Evolutionary conservation across 2,113 vertebrate genomes (phyloP).

Genomic region (Eonycteris spelaea): DNA sequence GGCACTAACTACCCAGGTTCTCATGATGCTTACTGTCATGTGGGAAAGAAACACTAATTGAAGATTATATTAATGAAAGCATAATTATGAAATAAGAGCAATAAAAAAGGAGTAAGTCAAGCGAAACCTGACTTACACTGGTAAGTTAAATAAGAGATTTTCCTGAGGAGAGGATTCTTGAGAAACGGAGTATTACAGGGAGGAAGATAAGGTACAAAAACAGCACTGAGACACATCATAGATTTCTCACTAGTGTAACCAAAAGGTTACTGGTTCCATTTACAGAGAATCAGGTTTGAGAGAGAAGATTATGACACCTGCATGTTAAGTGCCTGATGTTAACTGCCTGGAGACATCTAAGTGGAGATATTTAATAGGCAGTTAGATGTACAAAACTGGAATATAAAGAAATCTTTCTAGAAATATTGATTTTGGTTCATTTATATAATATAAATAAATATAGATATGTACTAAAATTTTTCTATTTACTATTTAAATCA

Average conservation of each 20-base stretch:
- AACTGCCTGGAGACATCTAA: not conserved
- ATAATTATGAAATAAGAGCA: not conserved
- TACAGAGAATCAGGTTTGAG: slow-evolving; percentile 18
- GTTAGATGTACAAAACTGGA: not conserved
- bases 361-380: not conserved
- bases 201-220: not conserved
- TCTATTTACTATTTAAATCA: not conserved
- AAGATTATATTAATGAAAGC: not conserved
- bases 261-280: not conserved
- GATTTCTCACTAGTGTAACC: not conserved
- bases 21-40: not conserved
- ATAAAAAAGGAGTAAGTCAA: not conserved
- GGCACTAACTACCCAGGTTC: not conserved
- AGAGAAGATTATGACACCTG: not conserved
- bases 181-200: not conserved
- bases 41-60: not conserved
- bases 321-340: not conserved
- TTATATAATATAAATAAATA: not conserved
- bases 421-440: not conserved
- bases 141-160: not conserved
- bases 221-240: not conserved
- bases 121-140: not conserved
- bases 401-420: slow-evolving; percentile 27
- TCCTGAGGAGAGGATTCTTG: not conserved
- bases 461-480: too few species aligned